phyloP scores from a whole-genome alignment of 2,888 invertebrate genomes.

The Callosobruchus maculatus region DNA sequence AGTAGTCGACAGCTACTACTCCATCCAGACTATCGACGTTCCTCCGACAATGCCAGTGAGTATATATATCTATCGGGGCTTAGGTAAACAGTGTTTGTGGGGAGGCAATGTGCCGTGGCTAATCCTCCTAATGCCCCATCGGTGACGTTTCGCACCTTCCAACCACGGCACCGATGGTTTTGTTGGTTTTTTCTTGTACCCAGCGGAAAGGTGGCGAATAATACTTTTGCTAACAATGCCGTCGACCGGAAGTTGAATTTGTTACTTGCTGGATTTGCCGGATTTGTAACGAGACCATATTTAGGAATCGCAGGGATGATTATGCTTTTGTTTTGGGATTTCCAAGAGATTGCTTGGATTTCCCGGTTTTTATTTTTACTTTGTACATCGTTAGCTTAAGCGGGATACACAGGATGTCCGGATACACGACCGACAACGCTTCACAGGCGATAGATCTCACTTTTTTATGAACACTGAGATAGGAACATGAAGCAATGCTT shows the following conservation, averaged over 20 bases:
- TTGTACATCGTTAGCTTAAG: too few species aligned
- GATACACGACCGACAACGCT: too few species aligned
- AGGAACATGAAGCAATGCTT: too few species aligned
- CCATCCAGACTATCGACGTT: constrained; percentile 39
- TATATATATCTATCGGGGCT: constrained; percentile 22
- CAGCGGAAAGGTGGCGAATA: background rate
- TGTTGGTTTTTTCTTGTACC: background rate
- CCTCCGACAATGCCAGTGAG: constrained; percentile 14
- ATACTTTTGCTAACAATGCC: background rate
- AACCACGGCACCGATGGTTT: constrained; percentile 31
- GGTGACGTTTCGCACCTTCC: constrained; percentile 45
- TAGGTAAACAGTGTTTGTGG: constrained; percentile 45
- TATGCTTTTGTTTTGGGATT: background rate
- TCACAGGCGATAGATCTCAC: too few species aligned
- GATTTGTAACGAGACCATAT: background rate
- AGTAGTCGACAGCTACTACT: constrained; percentile 28
- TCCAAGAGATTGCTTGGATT: background rate
- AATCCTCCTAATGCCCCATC: constrained; percentile 46
- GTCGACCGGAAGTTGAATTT: background rate
- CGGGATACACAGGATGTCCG: too few species aligned
- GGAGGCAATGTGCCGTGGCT: constrained; percentile 43
- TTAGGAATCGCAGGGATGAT: background rate
- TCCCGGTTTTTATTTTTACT: too few species aligned
- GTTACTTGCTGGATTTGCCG: background rate
- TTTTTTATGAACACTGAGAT: too few species aligned